These are phyloP conservation scores for Diorhabda sublineata DNA, from an alignment of 1,140 invertebrate species.

Conservation along the genomic window DNA sequence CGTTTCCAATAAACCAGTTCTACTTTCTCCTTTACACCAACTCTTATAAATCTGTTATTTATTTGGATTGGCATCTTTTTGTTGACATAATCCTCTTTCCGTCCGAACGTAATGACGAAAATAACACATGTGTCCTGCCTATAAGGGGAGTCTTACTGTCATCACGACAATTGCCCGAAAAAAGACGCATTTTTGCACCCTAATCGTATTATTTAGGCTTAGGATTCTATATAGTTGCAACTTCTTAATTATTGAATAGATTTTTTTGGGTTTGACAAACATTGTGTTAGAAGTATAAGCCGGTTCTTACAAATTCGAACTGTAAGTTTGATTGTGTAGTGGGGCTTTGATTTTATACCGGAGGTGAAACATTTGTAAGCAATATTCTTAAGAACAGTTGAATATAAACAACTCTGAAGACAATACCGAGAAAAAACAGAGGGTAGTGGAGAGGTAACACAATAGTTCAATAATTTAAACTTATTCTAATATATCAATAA, in stretches of 20 bases:
- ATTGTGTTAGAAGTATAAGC: conserved; percentile 27
- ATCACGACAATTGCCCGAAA: conserved; percentile 43
- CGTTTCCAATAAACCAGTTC: conserved; percentile 33
- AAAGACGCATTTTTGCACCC: conserved; percentile 31
- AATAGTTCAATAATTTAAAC: too few relatives aligned
- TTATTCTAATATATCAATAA: too few relatives aligned
- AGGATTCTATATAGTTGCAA: conserved; percentile 26
- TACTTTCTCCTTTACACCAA: not conserved
- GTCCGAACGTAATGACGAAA: conserved; percentile 45
- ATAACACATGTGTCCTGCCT: conserved; percentile 46
- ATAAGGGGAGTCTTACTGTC: conserved; percentile 47
- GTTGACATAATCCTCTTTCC: conserved; percentile 45
- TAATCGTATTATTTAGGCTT: conserved; percentile 36
- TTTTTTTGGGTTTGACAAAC: conserved; percentile 23
- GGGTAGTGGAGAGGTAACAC: too few relatives aligned
- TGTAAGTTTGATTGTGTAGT: not conserved
- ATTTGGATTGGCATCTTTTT: conserved; percentile 6
- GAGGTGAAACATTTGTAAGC: not conserved
- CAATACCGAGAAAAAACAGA: too few relatives aligned
- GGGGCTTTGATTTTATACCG: not conserved
- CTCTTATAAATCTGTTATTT: not conserved
- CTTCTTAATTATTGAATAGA: conserved; percentile 31
- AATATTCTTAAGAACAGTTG: too few relatives aligned
- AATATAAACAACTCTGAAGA: too few relatives aligned
- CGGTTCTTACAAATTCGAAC: conserved; percentile 22